Base-by-base conservation (phyloP, 2,888 invertebrate genomes). In the Apamea sordens region DNA sequence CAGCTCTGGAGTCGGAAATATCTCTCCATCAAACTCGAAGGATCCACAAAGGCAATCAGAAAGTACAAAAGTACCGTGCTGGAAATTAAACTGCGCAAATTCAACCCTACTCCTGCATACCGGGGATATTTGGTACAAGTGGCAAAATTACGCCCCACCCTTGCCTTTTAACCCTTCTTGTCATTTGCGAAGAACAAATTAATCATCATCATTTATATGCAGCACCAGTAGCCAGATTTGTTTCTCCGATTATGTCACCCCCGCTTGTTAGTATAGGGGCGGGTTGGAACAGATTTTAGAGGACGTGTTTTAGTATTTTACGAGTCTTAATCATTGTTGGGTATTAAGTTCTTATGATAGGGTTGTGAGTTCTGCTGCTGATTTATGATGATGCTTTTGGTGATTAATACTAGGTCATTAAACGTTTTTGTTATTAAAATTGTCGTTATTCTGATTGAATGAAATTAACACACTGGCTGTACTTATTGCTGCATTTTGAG, bases 161-260 rank as follows among this genome's bases (percentile, higher is more conserved):
- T 92, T 93, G 94, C 92, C 94, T 93, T 95, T 95, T 96, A 96
- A 96, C 96, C 97, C 96, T 97, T 96, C 96, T 94, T 95, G 96
- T 96, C 96, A 96, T 96, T 96, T 94, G 94, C 93, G 95, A 94
- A 94, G 96, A 95, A 96, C 96, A 96, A 96, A 97, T 97, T 97
- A 97, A 97, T 97, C 97, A 97, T 96, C 96, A 96, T 97, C 97
- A 97, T 97, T 97, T 97, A 96, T 95, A 97, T 97, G 96, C 96
- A 95, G 96, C 91, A 94, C 94, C 94, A 95, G 96, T 95, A 94
- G 95, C 94, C 95, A 96, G 97, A 97, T 97, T 97, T 96, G 97
- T 97, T 96, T 96, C 96, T 95, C 88, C 96, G 97, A 97, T 97
- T 96, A 96, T 95, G 95, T 95, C 96, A 94, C 96, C 97, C 96